Percentiles rank a stretch among this genome's conserved stretches.
phyloP scores from a whole-genome alignment of 2,797 vertebrate genomes.

The Eulemur coronatus region DNA sequence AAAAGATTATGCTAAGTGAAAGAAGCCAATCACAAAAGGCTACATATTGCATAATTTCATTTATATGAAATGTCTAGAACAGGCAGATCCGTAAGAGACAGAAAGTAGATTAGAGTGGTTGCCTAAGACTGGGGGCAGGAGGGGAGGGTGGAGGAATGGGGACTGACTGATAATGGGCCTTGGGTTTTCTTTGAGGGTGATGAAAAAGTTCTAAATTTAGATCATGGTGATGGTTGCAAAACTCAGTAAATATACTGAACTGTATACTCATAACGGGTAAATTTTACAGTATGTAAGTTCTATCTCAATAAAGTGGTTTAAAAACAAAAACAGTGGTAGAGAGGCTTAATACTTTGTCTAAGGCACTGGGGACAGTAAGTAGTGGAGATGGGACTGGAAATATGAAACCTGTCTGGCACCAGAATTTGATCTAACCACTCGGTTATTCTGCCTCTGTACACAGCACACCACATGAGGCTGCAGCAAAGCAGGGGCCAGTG shows the following conservation, averaged over 20 bases:
- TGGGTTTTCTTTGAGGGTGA: neutral
- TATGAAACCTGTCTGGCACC: neutral
- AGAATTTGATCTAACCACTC: neutral
- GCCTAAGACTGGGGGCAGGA: neutral
- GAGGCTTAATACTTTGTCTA: neutral
- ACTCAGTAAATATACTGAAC: neutral
- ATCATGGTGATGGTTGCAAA: neutral
- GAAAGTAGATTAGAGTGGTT: neutral
- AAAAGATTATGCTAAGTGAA: neutral
- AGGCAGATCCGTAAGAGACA: neutral
- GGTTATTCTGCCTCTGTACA: neutral
- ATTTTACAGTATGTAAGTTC: neutral
- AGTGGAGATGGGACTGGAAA: neutral
- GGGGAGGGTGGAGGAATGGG: neutral
- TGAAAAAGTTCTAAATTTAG: slow-evolving; percentile 37
- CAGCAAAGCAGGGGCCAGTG: neutral
- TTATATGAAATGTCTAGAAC: neutral
- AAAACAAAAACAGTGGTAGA: neutral
- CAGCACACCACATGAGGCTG: neutral
- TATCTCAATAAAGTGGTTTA: slow-evolving; percentile 16
- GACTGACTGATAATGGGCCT: neutral
- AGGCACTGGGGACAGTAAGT: neutral
- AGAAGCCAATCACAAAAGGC: neutral
- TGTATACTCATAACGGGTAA: neutral
- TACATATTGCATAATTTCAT: neutral